These are phyloP conservation scores for Semaprochilodus insignis DNA, from an alignment of 2,797 vertebrate genomes.

Conservation along the genomic window DNA sequence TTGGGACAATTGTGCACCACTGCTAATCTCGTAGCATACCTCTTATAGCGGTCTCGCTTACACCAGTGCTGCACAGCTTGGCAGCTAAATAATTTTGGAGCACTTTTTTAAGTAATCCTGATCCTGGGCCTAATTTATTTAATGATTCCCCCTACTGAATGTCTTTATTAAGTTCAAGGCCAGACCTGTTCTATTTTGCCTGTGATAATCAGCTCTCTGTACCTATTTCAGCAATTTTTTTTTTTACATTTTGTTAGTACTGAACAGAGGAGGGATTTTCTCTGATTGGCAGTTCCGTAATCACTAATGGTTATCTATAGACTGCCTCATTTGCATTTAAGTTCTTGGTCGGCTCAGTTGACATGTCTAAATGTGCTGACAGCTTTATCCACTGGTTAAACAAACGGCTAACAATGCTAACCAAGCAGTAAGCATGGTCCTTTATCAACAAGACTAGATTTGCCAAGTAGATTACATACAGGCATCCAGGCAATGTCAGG, in stretches of 20 bases:
- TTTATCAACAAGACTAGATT: constrained; percentile 54
- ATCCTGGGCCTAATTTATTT: not conserved
- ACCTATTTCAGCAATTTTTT: not conserved
- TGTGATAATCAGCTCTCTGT: not conserved
- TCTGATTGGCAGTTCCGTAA: constrained; percentile 11
- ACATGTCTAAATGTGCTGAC: constrained; percentile 50
- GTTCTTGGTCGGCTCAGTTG: constrained; percentile 21
- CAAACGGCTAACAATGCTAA: constrained; percentile 50
- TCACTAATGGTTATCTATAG: constrained; percentile 48
- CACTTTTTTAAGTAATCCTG: not conserved
- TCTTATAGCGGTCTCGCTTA: not conserved
- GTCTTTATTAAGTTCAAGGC: not conserved
- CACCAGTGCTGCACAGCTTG: not conserved
- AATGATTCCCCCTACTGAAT: not conserved
- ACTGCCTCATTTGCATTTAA: constrained; percentile 24
- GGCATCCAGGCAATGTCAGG: not conserved
- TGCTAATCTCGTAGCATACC: too few species aligned
- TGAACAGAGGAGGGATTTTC: not conserved
- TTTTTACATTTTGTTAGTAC: not conserved
- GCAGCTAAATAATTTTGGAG: not conserved
- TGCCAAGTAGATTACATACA: constrained; percentile 49
- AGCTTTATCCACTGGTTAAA: constrained; percentile 45
- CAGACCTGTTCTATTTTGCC: not conserved
- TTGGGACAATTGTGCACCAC: too few species aligned
- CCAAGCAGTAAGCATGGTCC: constrained; percentile 29